Percentiles rank a stretch among this genome's conserved stretches.
Evolutionary conservation across 1,140 invertebrate species (phyloP).

Genomic region (Macrotrachela quadricornifera): DNA sequence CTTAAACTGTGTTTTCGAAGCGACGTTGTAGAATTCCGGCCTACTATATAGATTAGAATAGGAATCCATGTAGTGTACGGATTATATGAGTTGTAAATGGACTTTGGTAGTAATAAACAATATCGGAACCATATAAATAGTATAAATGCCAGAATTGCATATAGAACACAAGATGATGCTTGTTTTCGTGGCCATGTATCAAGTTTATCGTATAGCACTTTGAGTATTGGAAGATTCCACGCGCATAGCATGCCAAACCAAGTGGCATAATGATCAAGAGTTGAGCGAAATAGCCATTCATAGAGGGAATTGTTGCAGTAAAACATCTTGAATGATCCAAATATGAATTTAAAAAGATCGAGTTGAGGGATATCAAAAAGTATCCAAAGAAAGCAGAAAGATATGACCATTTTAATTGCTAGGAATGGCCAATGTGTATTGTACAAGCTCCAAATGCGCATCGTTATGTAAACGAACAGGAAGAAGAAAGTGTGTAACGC

Average conservation of each 20-base stretch:
- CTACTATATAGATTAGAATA: slow-evolving; percentile 14
- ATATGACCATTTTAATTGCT: slow-evolving; percentile 15
- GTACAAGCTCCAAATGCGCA: slow-evolving; percentile 14
- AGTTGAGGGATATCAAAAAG: slow-evolving; percentile 15
- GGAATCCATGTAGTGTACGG: slow-evolving; percentile 16
- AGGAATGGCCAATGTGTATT: slow-evolving; percentile 13
- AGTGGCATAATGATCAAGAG: slow-evolving; percentile 18
- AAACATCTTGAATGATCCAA: slow-evolving; percentile 13
- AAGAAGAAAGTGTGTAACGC: slow-evolving; percentile 24
- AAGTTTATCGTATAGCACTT: slow-evolving; percentile 7
- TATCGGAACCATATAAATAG: slow-evolving; percentile 12
- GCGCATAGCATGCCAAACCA: slow-evolving; percentile 19
- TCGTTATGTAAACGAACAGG: slow-evolving; percentile 16
- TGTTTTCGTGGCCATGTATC: slow-evolving; percentile 5
- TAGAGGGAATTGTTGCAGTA: slow-evolving; percentile 13
- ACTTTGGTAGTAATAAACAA: slow-evolving; percentile 14
- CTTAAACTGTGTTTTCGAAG: slow-evolving; percentile 12
- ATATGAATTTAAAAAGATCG: slow-evolving; percentile 10
- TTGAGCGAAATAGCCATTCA: slow-evolving; percentile 15
- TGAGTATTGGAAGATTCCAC: slow-evolving; percentile 19
- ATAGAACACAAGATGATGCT: not conserved
- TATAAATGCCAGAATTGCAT: slow-evolving; percentile 3
- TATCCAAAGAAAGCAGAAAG: slow-evolving; percentile 12
- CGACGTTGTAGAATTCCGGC: slow-evolving; percentile 13
- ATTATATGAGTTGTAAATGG: slow-evolving; percentile 14